Conservation (phyloP, 2,113 vertebrate species). For the Anhinga anhinga region DNA sequence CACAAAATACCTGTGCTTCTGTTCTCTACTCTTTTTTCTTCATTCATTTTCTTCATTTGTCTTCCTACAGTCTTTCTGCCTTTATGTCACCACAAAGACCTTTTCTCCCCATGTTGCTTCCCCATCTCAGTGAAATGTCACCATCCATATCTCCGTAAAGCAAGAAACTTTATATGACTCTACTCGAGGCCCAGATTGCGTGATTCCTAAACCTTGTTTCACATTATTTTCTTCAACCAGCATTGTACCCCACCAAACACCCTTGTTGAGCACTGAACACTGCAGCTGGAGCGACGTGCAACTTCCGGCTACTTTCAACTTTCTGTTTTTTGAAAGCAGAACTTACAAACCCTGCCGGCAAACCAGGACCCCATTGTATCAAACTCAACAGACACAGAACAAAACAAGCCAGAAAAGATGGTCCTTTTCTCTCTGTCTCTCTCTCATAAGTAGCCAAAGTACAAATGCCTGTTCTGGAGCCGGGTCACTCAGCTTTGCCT, state of each 20-base stretch:
- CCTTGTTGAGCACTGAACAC: background rate
- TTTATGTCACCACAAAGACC: background rate
- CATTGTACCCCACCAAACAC: background rate
- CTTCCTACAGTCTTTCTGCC: background rate
- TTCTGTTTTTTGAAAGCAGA: background rate
- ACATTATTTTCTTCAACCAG: background rate
- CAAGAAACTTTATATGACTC: background rate
- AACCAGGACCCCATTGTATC: background rate
- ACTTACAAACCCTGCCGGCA: background rate
- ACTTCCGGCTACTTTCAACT: background rate
- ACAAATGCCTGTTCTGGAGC: background rate
- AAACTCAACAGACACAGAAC: background rate
- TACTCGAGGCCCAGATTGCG: background rate
- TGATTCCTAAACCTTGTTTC: background rate
- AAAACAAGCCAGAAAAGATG: background rate
- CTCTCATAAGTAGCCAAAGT: background rate
- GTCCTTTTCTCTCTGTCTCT: background rate
- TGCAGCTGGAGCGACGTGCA: background rate
- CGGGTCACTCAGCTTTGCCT: background rate
- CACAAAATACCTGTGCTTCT: background rate
- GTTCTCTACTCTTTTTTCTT: background rate
- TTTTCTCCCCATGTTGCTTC: background rate
- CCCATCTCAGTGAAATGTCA: background rate
- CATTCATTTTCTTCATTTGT: background rate
- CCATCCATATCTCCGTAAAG: background rate